Evolutionary conservation across 2,888 invertebrate species (phyloP).

Genomic region (Blera fallax): DNA sequence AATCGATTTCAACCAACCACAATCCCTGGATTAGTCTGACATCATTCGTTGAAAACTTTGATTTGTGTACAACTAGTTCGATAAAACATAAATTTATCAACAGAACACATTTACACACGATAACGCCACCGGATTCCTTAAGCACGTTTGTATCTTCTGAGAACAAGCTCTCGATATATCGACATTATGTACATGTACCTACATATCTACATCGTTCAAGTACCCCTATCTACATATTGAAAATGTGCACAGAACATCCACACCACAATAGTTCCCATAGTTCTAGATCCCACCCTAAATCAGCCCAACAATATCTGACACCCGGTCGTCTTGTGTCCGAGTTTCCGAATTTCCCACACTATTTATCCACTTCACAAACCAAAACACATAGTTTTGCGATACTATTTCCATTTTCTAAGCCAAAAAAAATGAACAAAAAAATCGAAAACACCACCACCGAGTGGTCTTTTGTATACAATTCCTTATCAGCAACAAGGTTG

Average conservation of each 20-base stretch:
- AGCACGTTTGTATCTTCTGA: too few relatives aligned
- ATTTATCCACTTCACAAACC: not conserved
- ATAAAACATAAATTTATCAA: too few relatives aligned
- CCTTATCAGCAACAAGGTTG: slow-evolving; percentile 26
- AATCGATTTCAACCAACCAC: too few relatives aligned
- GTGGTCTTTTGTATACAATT: not conserved
- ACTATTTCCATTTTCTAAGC: slow-evolving; percentile 1
- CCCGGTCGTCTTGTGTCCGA: not conserved
- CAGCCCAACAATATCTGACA: not conserved
- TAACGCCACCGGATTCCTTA: too few relatives aligned
- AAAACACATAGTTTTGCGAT: not conserved
- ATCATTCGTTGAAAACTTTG: too few relatives aligned
- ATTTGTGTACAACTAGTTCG: too few relatives aligned
- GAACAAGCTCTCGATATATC: too few relatives aligned
- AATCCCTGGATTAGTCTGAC: too few relatives aligned
- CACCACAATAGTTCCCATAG: not conserved
- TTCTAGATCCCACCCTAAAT: not conserved
- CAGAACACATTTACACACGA: too few relatives aligned
- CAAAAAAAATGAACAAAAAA: not conserved
- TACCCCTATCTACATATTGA: too few relatives aligned
- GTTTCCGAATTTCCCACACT: slow-evolving; percentile 27
- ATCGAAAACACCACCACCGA: not conserved
- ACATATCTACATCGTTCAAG: too few relatives aligned
- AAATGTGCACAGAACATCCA: not conserved
- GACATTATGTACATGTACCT: too few relatives aligned